phyloP scores from a whole-genome alignment of 2,797 vertebrate genomes.

The Silurus aristotelis region DNA sequence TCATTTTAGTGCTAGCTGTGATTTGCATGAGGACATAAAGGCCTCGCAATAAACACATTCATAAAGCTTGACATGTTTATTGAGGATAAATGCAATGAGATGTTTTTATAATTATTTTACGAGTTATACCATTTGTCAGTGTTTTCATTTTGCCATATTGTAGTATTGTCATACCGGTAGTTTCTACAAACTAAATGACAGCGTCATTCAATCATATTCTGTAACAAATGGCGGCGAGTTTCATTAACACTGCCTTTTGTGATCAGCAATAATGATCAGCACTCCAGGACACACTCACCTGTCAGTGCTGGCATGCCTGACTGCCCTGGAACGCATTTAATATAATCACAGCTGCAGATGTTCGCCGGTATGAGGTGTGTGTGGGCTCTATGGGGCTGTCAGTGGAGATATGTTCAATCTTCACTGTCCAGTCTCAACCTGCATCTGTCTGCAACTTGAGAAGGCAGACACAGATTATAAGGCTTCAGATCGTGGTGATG shows the following conservation, averaged over 20 bases:
- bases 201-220: neutral
- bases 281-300: neutral
- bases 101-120: neutral
- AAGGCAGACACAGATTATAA: neutral
- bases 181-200: neutral
- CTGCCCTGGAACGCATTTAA: slow-evolving; percentile 7
- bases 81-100: neutral
- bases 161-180: neutral
- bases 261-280: slow-evolving; percentile 10
- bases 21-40: neutral
- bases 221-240: neutral
- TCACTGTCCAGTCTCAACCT: neutral
- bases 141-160: neutral
- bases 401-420: neutral
- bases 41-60: neutral
- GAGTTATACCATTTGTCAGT: neutral
- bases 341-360: slow-evolving; percentile 24
- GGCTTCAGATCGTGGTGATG: neutral
- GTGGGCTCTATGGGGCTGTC: neutral
- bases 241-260: neutral
- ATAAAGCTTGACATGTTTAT: neutral
- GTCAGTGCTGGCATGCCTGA: neutral
- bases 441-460: neutral
- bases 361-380: neutral
- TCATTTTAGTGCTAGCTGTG: neutral